Conservation (phyloP, 2,797 vertebrate species). For the Gobionotothen gibberifrons region DNA sequence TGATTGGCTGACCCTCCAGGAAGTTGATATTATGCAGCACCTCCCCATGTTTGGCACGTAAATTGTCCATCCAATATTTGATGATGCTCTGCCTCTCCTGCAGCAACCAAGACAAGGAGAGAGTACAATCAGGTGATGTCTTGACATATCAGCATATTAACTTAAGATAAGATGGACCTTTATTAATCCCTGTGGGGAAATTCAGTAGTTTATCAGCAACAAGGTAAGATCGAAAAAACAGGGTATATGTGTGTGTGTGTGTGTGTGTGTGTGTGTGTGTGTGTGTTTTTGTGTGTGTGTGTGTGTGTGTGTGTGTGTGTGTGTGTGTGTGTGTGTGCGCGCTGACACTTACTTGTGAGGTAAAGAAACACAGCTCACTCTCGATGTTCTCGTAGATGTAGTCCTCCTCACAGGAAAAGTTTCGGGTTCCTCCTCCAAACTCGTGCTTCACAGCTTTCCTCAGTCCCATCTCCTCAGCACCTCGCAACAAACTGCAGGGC, state of each 20-base stretch:
- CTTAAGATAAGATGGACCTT: too few relatives aligned
- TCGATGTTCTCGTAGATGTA: constrained; percentile 98
- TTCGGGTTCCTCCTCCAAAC: constrained; percentile 92
- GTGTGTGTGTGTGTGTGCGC: not conserved
- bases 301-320: not conserved
- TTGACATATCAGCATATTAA: not conserved
- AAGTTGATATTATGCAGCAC: constrained; percentile 95
- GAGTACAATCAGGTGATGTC: not conserved
- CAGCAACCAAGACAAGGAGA: constrained; percentile 26
- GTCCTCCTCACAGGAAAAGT: constrained; percentile 97
- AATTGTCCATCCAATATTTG: constrained; percentile 96
- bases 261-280: not conserved
- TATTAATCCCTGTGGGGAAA: too few relatives aligned
- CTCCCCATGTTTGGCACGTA: constrained; percentile 94
- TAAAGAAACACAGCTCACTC: constrained; percentile 96
- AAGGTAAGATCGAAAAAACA: too few relatives aligned
- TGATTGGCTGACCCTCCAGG: constrained; percentile 96
- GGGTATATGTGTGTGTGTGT: not conserved
- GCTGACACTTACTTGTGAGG: constrained; percentile 89
- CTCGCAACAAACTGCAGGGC: constrained; percentile 89
- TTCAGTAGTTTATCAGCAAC: too few relatives aligned
- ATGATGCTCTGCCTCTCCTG: constrained; percentile 98
- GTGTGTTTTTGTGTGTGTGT: too few relatives aligned
- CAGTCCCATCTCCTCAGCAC: constrained; percentile 93
- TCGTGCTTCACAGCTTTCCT: constrained; percentile 93